A percentile compares a stretch with the other conserved stretches of the same genome.
These are phyloP conservation scores for Brachyhypopomus gauderio DNA, from an alignment of 2,113 vertebrate genomes.

Conservation along the genomic window DNA sequence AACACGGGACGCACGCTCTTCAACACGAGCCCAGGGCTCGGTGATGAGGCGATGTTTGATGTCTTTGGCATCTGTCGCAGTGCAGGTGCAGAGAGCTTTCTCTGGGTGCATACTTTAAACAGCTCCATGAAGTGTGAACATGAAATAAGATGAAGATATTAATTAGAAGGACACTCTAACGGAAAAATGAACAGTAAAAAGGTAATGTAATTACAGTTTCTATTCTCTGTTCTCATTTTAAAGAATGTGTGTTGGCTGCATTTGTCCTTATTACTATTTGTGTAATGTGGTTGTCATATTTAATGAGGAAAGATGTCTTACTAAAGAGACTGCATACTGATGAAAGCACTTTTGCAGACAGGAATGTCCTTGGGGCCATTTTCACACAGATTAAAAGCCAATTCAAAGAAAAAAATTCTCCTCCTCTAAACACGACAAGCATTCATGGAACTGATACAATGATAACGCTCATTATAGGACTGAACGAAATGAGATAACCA, in stretches of 20 bases:
- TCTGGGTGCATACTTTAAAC: slow-evolving; percentile 27
- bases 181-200: not conserved
- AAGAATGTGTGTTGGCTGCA: not conserved
- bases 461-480: slow-evolving; percentile 61
- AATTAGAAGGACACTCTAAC: not conserved
- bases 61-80: not conserved
- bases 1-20: too few relatives aligned
- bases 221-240: slow-evolving; percentile 1
- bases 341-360: slow-evolving; percentile 56
- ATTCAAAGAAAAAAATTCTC: slow-evolving; percentile 69
- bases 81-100: slow-evolving; percentile 14
- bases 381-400: slow-evolving; percentile 73
- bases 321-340: slow-evolving; percentile 64
- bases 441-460: slow-evolving; percentile 62
- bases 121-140: slow-evolving; percentile 50
- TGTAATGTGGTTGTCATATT: slow-evolving; percentile 45
- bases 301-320: slow-evolving; percentile 52
- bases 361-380: slow-evolving; percentile 66
- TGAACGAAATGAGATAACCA: not conserved
- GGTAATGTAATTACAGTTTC: slow-evolving; percentile 1
- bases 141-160: slow-evolving; percentile 11
- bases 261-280: slow-evolving; percentile 23
- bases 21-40: not conserved
- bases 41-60: not conserved
- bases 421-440: slow-evolving; percentile 63